Base-by-base conservation (phyloP, 2,113 vertebrate species). In the Rhinolophus ferrumequinum region DNA sequence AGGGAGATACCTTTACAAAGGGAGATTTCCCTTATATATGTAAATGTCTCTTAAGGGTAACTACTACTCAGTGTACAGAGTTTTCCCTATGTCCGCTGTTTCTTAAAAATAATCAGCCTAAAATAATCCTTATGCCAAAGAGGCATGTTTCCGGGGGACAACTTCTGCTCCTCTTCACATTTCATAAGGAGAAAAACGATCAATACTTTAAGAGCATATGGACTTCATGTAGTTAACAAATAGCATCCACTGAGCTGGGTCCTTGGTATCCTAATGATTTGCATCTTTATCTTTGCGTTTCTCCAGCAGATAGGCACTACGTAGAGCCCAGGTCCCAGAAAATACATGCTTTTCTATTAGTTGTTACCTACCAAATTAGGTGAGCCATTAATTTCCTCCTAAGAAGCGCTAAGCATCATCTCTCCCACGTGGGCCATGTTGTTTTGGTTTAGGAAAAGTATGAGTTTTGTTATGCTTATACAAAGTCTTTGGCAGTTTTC, bases 261-360 rank as follows among this genome's bases (percentile, higher is more conserved):
- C 70, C 82, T 91, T 90, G 92, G 81, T 14, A 35, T 72, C 90
- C 84, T 77, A 54, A 16, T 89, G 60, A 86, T 96, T 56, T 96
- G 41, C 6, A n/a, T 91, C 72, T 95, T 52, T 94, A n/a, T 94
- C 90, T 97, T 97, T 96, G 66, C 96, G 98, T 98, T 97, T 92
- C 30, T 97, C 90, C 94, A 92, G 90, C 90, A 84, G 38, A 64
- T 86, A 90, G 93, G 26, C 16, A n/a, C 82, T 72, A 80, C 72
- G 88, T 47, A 87, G 30, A 96, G 21, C 33, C 38, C 73, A 81
- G 50, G 64, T 33, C 87, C 52, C 38, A 28, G 21, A 11, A 77
- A 30, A 67, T 24, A 64, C 0, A 52, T 47, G 35, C 3, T 11
- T 97, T 97, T 95, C 94, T 96, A 8, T 86, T 93, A 87, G 19